Base-by-base conservation (phyloP, 2,113 vertebrate genomes). In the Blennius ocellaris region DNA sequence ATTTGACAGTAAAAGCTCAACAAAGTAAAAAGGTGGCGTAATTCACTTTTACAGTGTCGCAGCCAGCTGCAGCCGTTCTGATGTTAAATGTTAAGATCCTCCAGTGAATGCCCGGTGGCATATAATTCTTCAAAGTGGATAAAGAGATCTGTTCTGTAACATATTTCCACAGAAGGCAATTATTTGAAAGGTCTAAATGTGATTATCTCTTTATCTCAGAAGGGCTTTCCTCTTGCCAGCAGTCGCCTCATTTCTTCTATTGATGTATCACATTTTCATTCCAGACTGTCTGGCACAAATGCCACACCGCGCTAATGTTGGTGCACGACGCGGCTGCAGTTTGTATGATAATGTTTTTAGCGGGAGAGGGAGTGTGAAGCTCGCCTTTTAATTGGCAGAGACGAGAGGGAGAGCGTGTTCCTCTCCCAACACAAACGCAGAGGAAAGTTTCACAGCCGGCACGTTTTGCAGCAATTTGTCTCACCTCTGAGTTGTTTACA, bases 1-100 rank as follows among this genome's bases (percentile, higher is more conserved):
- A 78, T 69, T 39, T 74, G 76, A 70, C 58, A 64, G 36, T 76
- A 67, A 74, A 76, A 69, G 71, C 78, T 60, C 68, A 51, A 45
- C 45, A 55, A 53, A 83, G 51, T 64, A 49, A 84, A 30, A 43
- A 10, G 58, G 37, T 40, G 36, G 6, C n/a, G 41, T 64, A 41
- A 56, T 67, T 75, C 49, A 59, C 45, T 73, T 44, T 53, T 45
- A 11, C 36, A 54, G 47, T 30, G 61, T 70, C 44, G 58, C 45
- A 9, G 45, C 49, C 21, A 8, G 45, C 62, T 16, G 44, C 52
- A 54, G 37, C 21, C 30, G 67, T 12, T 68, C 21, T 61, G 12
- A 69, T 77, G 67, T 36, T 62, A 73, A 87, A 59, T 61, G 41
- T 70, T 78, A 51, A 68, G 49, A 63, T 70, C 21, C n/a, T 7